Evolutionary conservation across 2,888 invertebrate species (phyloP).

Genomic region (Erannis defoliaria): DNA sequence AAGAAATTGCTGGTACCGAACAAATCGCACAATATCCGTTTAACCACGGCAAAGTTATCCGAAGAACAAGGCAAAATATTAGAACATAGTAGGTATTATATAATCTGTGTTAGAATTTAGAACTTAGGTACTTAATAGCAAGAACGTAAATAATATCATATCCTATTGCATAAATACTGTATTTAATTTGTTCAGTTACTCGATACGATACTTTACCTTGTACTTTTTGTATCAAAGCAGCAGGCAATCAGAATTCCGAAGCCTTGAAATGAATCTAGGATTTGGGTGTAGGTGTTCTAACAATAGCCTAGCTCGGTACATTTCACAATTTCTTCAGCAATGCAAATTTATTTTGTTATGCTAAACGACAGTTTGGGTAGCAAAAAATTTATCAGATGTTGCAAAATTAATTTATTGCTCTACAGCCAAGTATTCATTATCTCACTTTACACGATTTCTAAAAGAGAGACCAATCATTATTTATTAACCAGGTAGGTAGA

Average conservation of each 20-base stretch:
- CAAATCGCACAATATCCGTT: too few species aligned
- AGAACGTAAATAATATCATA: not conserved
- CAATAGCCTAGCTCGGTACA: conserved; percentile 28
- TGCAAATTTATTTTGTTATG: conserved; percentile 39
- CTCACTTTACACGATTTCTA: not conserved
- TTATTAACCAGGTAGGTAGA: not conserved
- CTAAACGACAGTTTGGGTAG: conserved; percentile 31
- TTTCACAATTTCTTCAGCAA: conserved; percentile 43
- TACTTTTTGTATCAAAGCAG: conserved; percentile 17
- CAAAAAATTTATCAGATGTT: conserved; percentile 25
- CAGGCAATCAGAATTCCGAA: conserved; percentile 16
- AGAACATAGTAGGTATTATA: too few species aligned
- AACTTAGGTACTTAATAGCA: too few species aligned
- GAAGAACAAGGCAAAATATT: too few species aligned
- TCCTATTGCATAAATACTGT: not conserved
- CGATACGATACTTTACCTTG: conserved; percentile 22
- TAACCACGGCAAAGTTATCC: too few species aligned
- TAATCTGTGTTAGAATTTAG: too few species aligned
- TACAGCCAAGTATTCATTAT: not conserved
- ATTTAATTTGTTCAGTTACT: conserved; percentile 15
- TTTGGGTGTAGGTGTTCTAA: conserved; percentile 24
- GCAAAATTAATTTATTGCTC: conserved; percentile 3
- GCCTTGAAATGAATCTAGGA: conserved; percentile 31
- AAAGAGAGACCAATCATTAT: not conserved
- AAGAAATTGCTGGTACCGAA: too few species aligned